Evolutionary conservation across 2,113 vertebrate species (phyloP).

Genomic region (Lynx canadensis): DNA sequence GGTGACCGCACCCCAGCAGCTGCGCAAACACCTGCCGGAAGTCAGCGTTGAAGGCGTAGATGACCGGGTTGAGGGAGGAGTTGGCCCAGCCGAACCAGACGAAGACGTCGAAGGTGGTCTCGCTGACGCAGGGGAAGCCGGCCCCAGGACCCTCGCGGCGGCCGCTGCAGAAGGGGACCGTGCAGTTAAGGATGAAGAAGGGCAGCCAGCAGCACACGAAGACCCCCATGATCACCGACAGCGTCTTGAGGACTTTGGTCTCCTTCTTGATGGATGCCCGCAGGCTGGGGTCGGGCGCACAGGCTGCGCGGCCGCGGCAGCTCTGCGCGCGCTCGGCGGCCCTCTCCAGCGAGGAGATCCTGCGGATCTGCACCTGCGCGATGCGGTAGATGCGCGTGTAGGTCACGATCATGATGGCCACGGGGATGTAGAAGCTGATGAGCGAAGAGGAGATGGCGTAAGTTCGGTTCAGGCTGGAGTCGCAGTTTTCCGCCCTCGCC

Average conservation of each 20-base stretch:
- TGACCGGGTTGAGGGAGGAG: conserved; percentile 95
- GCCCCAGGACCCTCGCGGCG: conserved; percentile 80
- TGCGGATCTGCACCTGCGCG: conserved; percentile 93
- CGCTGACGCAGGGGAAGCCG: conserved; percentile 93
- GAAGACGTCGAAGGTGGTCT: conserved; percentile 96
- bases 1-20: conserved; percentile 91
- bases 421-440: conserved; percentile 97
- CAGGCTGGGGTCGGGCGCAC: conserved; percentile 89
- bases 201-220: conserved; percentile 98
- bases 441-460: conserved; percentile 97
- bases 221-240: conserved; percentile 96
- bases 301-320: conserved; percentile 87
- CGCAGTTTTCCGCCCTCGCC: conserved; percentile 86
- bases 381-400: conserved; percentile 97
- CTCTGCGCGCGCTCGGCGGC: conserved; percentile 93
- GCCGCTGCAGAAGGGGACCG: conserved; percentile 94
- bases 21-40: conserved; percentile 95
- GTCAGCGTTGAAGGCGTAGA: conserved; percentile 97
- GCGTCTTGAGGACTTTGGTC: conserved; percentile 96
- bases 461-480: conserved; percentile 95
- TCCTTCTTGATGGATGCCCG: conserved; percentile 93
- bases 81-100: conserved; percentile 99
- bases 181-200: conserved; percentile 96
- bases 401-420: conserved; percentile 96
- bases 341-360: conserved; percentile 94